Conservation (phyloP, 2,113 vertebrate genomes). For the Narcine bancroftii region DNA sequence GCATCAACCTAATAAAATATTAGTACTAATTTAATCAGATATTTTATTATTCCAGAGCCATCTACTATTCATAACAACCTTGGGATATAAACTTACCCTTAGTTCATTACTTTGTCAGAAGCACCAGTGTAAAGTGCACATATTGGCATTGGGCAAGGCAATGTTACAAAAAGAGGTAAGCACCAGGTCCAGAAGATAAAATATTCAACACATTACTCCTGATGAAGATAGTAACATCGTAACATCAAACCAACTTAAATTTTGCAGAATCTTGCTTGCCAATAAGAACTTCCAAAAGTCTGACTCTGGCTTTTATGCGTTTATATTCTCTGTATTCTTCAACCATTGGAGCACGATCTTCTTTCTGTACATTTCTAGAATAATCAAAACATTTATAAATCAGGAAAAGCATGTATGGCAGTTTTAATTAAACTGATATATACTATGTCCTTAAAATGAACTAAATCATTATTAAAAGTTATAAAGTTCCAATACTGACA, state of each 20-base stretch:
- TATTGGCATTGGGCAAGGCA: conserved; percentile 52
- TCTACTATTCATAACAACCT: conserved; percentile 44
- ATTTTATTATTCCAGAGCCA: conserved; percentile 14
- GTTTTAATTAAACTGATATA: background rate
- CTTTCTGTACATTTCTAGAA: conserved; percentile 82
- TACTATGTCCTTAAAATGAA: too few relatives aligned
- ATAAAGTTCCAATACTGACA: too few relatives aligned
- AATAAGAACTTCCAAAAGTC: conserved; percentile 93
- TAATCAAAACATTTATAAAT: background rate
- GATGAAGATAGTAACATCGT: background rate
- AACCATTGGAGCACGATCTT: conserved; percentile 84
- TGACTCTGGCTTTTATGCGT: conserved; percentile 91
- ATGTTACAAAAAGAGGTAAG: conserved; percentile 56
- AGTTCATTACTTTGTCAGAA: conserved; percentile 45
- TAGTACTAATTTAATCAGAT: background rate
- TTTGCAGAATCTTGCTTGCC: conserved; percentile 98
- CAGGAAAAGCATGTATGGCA: background rate
- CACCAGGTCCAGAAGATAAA: conserved; percentile 43
- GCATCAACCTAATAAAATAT: conserved; percentile 47
- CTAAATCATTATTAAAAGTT: too few relatives aligned
- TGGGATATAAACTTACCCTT: conserved; percentile 48
- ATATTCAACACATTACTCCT: background rate
- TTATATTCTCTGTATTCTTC: conserved; percentile 95
- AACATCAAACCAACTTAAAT: conserved; percentile 55
- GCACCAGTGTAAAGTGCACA: conserved; percentile 58